These are phyloP conservation scores for Pomatostomus ruficeps DNA, from an alignment of 2,113 vertebrate genomes.

Conservation along the genomic window DNA sequence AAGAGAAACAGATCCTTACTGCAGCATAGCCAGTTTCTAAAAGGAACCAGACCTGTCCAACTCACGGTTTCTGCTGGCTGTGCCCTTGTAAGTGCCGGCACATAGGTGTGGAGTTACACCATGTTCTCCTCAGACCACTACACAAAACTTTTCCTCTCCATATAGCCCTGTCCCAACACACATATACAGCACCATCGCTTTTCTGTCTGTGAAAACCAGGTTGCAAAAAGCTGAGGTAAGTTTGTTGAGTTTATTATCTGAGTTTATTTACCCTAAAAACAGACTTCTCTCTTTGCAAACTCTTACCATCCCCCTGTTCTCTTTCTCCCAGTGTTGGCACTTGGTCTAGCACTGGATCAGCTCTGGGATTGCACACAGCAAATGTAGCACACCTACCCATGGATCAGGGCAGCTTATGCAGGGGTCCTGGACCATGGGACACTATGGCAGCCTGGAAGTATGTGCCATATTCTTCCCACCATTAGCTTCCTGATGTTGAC, in stretches of 20 bases:
- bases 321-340: background rate
- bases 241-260: background rate
- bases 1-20: background rate
- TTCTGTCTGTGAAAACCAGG: background rate
- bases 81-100: background rate
- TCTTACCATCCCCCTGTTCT: background rate
- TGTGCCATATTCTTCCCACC: background rate
- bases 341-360: background rate
- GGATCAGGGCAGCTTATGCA: background rate
- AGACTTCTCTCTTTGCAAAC: background rate
- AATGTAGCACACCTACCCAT: background rate
- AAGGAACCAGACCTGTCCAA: background rate
- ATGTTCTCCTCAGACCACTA: background rate
- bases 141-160: background rate
- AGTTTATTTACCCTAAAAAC: background rate
- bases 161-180: background rate
- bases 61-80: background rate
- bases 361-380: background rate
- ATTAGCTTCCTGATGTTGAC: background rate
- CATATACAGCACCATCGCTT: background rate
- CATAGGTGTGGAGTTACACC: accelerated
- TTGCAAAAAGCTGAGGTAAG: background rate
- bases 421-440: background rate
- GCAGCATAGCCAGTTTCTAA: background rate
- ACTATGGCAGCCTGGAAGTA: background rate